Evolutionary conservation across 1,140 invertebrate genomes (phyloP).

Genomic region (Plectus sambesii): DNA sequence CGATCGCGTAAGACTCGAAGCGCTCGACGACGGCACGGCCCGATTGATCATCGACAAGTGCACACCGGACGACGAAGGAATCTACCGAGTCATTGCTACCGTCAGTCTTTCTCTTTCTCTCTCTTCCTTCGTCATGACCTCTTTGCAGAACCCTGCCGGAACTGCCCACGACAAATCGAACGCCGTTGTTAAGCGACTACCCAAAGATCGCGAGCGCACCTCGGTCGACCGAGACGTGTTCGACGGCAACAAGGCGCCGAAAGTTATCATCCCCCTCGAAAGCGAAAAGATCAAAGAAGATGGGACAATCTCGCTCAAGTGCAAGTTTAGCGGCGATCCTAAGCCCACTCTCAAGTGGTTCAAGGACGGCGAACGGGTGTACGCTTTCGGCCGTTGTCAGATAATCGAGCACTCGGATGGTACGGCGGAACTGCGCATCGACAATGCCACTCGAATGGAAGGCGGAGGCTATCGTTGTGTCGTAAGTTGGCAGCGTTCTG

Average conservation of each 20-base stretch:
- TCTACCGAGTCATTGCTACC: conserved; percentile 41
- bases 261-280: conserved; percentile 37
- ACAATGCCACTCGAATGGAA: conserved; percentile 60
- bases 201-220: conserved; percentile 16
- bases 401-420: conserved; percentile 55
- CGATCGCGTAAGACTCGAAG: conserved; percentile 34
- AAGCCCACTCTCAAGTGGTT: conserved; percentile 59
- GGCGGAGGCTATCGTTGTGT: conserved; percentile 61
- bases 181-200: conserved; percentile 33
- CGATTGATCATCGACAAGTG: conserved; percentile 35
- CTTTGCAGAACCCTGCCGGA: conserved; percentile 44
- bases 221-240: conserved; percentile 14
- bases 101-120: too few relatives aligned
- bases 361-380: conserved; percentile 41
- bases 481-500: too few relatives aligned
- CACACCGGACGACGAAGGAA: conserved; percentile 41
- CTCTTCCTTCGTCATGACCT: too few relatives aligned
- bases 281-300: conserved; percentile 53
- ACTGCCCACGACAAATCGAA: conserved; percentile 41
- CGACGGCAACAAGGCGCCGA: conserved; percentile 40
- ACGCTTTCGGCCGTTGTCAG: conserved; percentile 35
- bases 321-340: conserved; percentile 71
- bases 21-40: conserved; percentile 35
- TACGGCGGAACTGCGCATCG: conserved; percentile 64
- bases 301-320: conserved; percentile 64